These are phyloP conservation scores for Lysandra bellargus DNA, from an alignment of 2,888 invertebrate genomes.

Conservation along the genomic window DNA sequence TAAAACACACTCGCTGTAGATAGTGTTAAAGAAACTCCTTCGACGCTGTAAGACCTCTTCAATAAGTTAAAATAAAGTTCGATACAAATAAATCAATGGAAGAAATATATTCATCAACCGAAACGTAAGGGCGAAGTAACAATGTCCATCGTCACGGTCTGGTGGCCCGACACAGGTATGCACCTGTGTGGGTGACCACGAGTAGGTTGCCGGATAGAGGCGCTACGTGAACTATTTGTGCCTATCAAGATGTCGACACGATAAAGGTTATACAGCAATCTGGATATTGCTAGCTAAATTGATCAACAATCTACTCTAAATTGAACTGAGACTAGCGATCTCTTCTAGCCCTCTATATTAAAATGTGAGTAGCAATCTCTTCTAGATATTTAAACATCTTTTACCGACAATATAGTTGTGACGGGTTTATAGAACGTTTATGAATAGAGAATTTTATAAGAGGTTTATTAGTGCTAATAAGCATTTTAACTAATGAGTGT, in stretches of 20 bases:
- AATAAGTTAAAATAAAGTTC: conserved; percentile 29
- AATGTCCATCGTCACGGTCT: conserved; percentile 62
- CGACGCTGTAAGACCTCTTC: background rate
- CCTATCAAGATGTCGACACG: background rate
- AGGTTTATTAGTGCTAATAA: too few relatives aligned
- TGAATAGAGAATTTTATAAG: too few relatives aligned
- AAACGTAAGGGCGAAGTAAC: conserved; percentile 51
- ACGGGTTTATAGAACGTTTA: too few relatives aligned
- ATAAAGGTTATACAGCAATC: too few relatives aligned
- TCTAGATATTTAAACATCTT: too few relatives aligned
- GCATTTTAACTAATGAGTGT: too few relatives aligned
- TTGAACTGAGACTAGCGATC: too few relatives aligned
- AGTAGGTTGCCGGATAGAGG: background rate
- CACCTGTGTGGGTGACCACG: conserved; percentile 2
- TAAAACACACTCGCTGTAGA: background rate
- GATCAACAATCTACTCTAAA: too few relatives aligned
- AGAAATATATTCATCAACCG: conserved; percentile 29
- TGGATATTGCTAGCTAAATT: too few relatives aligned
- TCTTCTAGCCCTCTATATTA: too few relatives aligned
- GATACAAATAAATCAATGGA: background rate
- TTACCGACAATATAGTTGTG: too few relatives aligned
- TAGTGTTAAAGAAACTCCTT: background rate
- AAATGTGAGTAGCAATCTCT: too few relatives aligned
- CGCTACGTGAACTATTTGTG: background rate
- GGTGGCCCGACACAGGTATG: conserved; percentile 52